phyloP scores from a whole-genome alignment of 2,113 vertebrate species.

The Eonycteris spelaea region DNA sequence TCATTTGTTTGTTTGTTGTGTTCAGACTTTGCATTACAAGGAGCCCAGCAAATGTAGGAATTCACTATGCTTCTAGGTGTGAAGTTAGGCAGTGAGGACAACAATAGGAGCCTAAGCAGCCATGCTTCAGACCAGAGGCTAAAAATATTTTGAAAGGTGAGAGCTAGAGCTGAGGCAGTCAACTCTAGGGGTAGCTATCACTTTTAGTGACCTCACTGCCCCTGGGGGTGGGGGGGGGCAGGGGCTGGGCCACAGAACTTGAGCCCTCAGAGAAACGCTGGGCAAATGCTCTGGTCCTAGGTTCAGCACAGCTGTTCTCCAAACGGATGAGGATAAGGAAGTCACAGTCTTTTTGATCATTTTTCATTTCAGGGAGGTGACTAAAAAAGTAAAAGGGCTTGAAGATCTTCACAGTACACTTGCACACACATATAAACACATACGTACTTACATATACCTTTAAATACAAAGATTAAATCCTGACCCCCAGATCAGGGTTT shows the following conservation, averaged over 20 bases:
- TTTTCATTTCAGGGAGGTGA: background rate
- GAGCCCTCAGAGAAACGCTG: background rate
- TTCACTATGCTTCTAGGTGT: background rate
- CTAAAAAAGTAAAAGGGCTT: background rate
- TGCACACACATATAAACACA: accelerated
- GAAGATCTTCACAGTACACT: background rate
- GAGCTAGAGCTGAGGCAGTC: background rate
- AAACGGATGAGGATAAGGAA: background rate
- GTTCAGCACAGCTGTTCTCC: background rate
- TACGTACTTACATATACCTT: background rate
- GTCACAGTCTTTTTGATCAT: background rate
- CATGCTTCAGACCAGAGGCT: background rate
- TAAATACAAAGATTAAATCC: background rate
- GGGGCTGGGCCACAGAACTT: background rate
- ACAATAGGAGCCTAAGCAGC: background rate
- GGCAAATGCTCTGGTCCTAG: background rate
- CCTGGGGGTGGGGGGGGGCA: accelerated
- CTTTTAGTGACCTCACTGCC: background rate
- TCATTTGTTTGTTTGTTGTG: background rate
- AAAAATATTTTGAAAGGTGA: background rate
- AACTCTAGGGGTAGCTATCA: background rate
- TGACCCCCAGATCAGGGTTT: background rate
- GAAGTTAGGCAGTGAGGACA: background rate
- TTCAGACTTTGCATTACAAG: background rate
- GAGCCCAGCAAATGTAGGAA: background rate